Conservation (phyloP, 2,113 vertebrate genomes). For the Microtus richardsoni region DNA sequence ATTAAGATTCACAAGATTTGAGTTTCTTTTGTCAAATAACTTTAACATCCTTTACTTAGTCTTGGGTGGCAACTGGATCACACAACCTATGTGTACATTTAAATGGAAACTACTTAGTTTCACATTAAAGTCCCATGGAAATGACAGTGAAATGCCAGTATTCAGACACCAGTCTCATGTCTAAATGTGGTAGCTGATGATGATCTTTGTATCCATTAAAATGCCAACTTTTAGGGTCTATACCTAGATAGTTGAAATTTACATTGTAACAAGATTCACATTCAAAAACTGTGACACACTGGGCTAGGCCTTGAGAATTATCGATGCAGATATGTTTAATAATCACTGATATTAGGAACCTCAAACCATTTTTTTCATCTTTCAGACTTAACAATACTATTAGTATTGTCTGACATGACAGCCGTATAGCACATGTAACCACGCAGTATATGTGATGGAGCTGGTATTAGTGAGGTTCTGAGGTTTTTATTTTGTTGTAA, state of each 20-base stretch:
- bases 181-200: neutral
- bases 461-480: neutral
- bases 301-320: neutral
- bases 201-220: neutral
- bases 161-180: neutral
- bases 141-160: neutral
- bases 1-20: neutral
- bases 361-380: neutral
- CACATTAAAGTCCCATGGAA: neutral
- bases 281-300: neutral
- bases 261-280: conserved; percentile 8
- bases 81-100: neutral
- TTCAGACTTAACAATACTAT: neutral
- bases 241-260: neutral
- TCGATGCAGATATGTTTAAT: neutral
- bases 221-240: neutral
- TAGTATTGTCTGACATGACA: neutral
- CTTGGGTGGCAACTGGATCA: neutral
- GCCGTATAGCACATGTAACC: neutral
- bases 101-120: neutral
- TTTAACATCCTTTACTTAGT: neutral
- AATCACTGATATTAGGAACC: neutral
- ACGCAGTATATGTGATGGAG: neutral
- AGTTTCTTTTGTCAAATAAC: conserved; percentile 21
- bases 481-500: neutral